Evolutionary conservation across 2,888 invertebrate genomes (phyloP).

Genomic region (Cerastis rubricosa): DNA sequence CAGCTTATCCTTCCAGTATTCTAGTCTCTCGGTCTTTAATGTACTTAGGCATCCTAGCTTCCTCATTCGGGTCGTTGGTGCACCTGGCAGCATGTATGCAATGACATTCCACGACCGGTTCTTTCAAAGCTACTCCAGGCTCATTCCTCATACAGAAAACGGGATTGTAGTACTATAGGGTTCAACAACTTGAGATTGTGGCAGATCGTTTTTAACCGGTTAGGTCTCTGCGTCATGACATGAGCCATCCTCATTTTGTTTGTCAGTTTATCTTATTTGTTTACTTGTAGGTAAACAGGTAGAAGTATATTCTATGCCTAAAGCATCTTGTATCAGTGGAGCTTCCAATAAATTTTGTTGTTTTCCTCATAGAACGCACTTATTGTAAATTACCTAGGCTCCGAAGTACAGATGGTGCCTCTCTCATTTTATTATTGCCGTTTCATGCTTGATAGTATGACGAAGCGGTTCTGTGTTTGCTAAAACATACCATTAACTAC

Average conservation of each 20-base stretch:
- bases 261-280: background rate
- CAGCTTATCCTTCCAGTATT: background rate
- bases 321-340: background rate
- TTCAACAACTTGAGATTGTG: conserved; percentile 32
- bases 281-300: background rate
- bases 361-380: conserved; percentile 7
- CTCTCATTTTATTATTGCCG: background rate
- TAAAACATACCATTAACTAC: background rate
- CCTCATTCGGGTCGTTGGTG: background rate
- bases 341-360: background rate
- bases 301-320: background rate
- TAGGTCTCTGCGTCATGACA: conserved; percentile 5
- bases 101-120: conserved; percentile 35
- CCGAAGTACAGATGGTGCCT: background rate
- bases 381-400: background rate
- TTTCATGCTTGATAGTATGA: conserved; percentile 24
- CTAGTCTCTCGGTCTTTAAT: background rate
- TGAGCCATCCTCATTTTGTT: background rate
- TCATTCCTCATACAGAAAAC: conserved; percentile 11
- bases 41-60: background rate
- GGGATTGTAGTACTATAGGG: conserved; percentile 27
- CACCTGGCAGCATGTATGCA: background rate
- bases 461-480: background rate
- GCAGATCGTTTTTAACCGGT: conserved; percentile 35
- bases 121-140: background rate